phyloP scores from a whole-genome alignment of 2,888 invertebrate species.

The Rhogogaster chlorosoma region DNA sequence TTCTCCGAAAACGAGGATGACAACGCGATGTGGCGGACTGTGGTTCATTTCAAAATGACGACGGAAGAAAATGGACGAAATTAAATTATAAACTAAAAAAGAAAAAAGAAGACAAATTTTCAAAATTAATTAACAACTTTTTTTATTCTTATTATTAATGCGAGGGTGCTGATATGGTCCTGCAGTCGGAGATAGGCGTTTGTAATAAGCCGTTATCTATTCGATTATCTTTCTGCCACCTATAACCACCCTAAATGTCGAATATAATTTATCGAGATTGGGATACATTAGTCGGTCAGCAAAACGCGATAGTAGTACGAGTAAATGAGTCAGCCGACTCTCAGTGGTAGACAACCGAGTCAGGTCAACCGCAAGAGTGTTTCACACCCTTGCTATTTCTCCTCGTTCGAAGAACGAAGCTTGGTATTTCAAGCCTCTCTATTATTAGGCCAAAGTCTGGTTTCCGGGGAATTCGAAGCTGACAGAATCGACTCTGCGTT shows the following conservation, averaged over 20 bases:
- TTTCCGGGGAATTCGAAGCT: constrained; percentile 23
- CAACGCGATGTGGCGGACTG: neutral
- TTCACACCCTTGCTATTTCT: neutral
- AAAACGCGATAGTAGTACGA: constrained; percentile 15
- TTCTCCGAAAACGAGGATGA: neutral
- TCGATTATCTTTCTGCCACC: constrained; percentile 14
- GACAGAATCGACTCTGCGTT: neutral
- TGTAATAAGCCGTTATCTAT: constrained; percentile 17
- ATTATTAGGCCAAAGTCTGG: constrained; percentile 35
- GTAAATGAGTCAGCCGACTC: constrained; percentile 23
- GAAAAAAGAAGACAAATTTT: neutral
- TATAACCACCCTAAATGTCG: neutral
- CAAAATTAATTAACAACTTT: neutral
- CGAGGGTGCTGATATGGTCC: neutral
- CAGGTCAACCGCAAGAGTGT: constrained; percentile 39
- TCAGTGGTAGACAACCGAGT: constrained; percentile 21
- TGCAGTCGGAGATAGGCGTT: neutral
- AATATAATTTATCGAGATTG: constrained; percentile 21
- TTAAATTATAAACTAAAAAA: neutral
- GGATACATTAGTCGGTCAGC: constrained; percentile 2
- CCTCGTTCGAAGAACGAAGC: constrained; percentile 21
- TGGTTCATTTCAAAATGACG: neutral
- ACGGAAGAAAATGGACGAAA: neutral
- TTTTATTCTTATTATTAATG: too few relatives aligned
- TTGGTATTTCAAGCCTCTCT: constrained; percentile 42